Evolutionary conservation across 2,888 invertebrate genomes (phyloP), one percentile per base, ranked within the genome.

Genomic region (Tetrapedia diversipes): DNA sequence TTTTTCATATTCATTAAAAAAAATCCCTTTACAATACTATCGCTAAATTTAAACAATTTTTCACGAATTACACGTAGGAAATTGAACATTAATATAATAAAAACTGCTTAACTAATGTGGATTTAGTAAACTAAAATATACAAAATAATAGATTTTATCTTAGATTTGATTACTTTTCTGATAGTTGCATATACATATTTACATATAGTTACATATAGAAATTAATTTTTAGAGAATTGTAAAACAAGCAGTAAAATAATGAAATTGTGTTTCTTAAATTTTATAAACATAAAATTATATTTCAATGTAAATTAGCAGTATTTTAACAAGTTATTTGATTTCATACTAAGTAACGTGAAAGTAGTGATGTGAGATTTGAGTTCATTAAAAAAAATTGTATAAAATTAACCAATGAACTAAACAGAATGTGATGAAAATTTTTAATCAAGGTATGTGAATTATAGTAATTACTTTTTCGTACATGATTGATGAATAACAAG

Each of bases 181-280:
- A 41, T 71, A 71, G 43, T 64, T 64, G 43, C 29, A 51, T 43
- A 59, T 60, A 69, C 56, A 45, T 11, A 45, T 47, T 27, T 57
- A 66, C 32, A 53, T 37, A 60, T 70, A 76, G 43, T 56, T 70
- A 63, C 51, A 54, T 51, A 49, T 45, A 64, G 59, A 27, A 51
- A 14, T 64, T 77, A 11, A 67, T 77, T 79, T 79, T 57, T 77
- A 77, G 78, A 71, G 27, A 77, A 65, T 47, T 59, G 27, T 37
- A 54, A 66, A 77, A 37, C 19, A 53, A 34, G 24, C 24, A 45
- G 57, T 24, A 37, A 57, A 63, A 49, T 22, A 37, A 47, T 64
- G 43, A 78, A 68, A 34, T 49, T 54, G 59, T 59, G 54, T 77
- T 63, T 71, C 51, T 57, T 70, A 53, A 64, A n/a, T 68, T 67